A percentile compares a stretch with the other conserved stretches of the same genome.
Conservation (phyloP, 2,888 invertebrate genomes). For the Parapristionchus giblindavisi region DNA sequence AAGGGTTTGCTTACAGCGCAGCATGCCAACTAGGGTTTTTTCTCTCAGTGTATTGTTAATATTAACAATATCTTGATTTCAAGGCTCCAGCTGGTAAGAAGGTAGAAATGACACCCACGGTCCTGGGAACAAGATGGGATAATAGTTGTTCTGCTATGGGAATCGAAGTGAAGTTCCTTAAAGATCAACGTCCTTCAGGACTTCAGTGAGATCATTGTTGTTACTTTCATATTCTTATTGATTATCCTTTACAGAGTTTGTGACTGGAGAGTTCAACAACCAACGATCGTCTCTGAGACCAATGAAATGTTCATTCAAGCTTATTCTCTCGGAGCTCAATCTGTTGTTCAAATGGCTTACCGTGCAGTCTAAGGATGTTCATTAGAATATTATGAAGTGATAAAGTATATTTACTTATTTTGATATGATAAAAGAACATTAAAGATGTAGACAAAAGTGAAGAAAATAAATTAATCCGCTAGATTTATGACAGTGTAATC, state of each 20-base stretch:
- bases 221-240: neutral
- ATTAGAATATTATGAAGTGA: too few species aligned
- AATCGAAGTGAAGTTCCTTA: slow-evolving; percentile 27
- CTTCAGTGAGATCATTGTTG: slow-evolving; percentile 25
- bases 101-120: slow-evolving; percentile 11
- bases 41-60: too few species aligned
- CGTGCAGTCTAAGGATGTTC: too few species aligned
- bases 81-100: slow-evolving; percentile 18
- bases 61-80: neutral
- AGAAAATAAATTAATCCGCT: too few species aligned
- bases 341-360: neutral
- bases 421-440: too few species aligned
- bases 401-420: too few species aligned
- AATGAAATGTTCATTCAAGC: slow-evolving; percentile 15
- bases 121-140: slow-evolving; percentile 12
- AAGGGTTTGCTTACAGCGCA: too few species aligned
- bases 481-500: too few species aligned
- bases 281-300: slow-evolving; percentile 1
- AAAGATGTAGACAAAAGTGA: too few species aligned
- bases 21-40: too few species aligned
- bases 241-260: slow-evolving; percentile 6
- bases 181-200: slow-evolving; percentile 11
- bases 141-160: slow-evolving; percentile 17
- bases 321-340: slow-evolving; percentile 6
- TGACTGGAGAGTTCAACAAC: neutral